Base-by-base conservation (phyloP, 2,888 invertebrate species). In the Lasius fuliginosus region DNA sequence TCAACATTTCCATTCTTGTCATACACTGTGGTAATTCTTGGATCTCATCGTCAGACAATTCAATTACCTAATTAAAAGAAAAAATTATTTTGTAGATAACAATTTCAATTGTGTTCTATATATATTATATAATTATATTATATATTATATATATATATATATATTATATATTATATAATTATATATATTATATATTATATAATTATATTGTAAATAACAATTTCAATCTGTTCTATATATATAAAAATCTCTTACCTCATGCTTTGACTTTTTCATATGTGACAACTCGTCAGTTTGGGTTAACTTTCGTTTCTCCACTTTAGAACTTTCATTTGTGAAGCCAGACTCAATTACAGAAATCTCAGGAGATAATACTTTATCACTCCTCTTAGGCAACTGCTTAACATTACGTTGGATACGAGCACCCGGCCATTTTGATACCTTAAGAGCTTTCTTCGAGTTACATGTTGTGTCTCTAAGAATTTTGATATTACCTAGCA, bases 11-110 rank as follows among this genome's bases (percentile, higher is more conserved):
- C 92, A 92, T 92, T 77, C 93, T 90, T 4, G 94, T 91, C 91
- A 93, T 87, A 4, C 91, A 91, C 4, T 86, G 87, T 1, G 92
- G 93, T 40, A 94, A 91, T 86, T 94, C 93, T 85, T 95, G 93
- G 68, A 94, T 91, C 64, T 95, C 95, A 58, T 95, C 95, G 49
- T 95, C 95, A 0, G 95, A 95, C 36, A 95, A 88, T 84, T 95
- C 94, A 60, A 94, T 95, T 3, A 94, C 89, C 94, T 94, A 53
- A 87, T 53, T 33, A n/a, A 76, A 79, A 65, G 27, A 82, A 60
- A 33, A 56, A 69, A 62, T 83, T 18, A 76, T 58, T 67, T 56
- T 62, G 12, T 36, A 58, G 75, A 64, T 68, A 62, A 49, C 9
- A 58, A 58, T 40, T 23, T 18, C 60, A 82, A 27, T 3, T 3